Evolutionary conservation across 2,888 invertebrate genomes (phyloP), one percentile per base, ranked within the genome.

Genomic region (Mimumesa dahlbomi): DNA sequence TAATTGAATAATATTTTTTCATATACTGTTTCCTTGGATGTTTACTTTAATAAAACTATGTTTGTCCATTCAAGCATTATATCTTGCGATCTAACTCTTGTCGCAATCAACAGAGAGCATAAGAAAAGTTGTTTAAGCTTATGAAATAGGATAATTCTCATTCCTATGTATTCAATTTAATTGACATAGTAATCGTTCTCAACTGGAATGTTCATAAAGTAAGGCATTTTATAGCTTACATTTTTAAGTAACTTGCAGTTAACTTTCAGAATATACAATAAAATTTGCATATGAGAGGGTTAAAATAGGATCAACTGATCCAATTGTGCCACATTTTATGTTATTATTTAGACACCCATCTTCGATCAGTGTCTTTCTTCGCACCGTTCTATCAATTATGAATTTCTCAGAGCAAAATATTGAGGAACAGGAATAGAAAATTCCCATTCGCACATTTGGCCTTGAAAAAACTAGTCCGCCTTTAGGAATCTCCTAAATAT

Each of bases 211-310:
- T 73, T 67, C 45, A 40, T 21, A 72, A 61, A 59, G 50, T 63
- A 57, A 54, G 52, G 49, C 66, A 21, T 54, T 48, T 36, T 19
- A 57, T 46, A 66, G 34, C 49, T 40, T 54, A 42, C 42, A 29
- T 21, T 34, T 36, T 72, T 53, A 53, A 73, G 73, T 57, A 62
- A 72, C 52, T 38, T 34, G 42, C 25, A 49, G 19, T 11, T 11
- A 66, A 14, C 18, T 31, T 62, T 49, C 36, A 57, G 49, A 71
- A 64, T 72, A 46, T 66, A 66, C 61, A 56, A 61, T 67, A 53
- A 68, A 69, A 76, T 56, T 66, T 50, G 67, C 58, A 66, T 74
- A 64, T 75, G 80, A 75, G 74, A 77, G 81, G 75, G 78, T 77
- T 63, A 72, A 79, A 64, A 34, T 57, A 45, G 50, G 11, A 68